Conservation (phyloP, 2,888 invertebrate species). For the Adelphocoris suturalis region DNA sequence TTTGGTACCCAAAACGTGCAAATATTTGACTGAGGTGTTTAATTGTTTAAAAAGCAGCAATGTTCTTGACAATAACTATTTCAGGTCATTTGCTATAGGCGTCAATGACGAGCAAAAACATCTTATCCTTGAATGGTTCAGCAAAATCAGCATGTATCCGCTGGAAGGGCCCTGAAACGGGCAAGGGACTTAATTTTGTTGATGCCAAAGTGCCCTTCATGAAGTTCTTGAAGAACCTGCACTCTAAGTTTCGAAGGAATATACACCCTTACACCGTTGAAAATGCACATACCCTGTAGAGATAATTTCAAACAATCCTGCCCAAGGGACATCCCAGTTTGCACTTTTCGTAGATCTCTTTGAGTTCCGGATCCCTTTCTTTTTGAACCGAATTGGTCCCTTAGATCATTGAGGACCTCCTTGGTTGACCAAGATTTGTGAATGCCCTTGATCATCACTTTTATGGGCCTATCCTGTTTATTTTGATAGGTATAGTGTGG, state of each 20-base stretch:
- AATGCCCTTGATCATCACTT: too few species aligned
- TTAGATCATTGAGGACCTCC: too few species aligned
- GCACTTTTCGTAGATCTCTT: background rate
- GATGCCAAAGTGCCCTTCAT: constrained; percentile 11
- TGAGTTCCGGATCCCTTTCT: background rate
- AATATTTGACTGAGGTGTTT: background rate
- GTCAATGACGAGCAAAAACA: constrained; percentile 40
- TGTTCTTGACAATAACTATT: background rate
- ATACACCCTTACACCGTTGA: constrained; percentile 45
- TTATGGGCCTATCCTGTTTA: too few species aligned
- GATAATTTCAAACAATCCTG: background rate
- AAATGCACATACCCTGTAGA: constrained; percentile 23
- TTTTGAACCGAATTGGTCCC: too few species aligned
- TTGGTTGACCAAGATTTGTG: too few species aligned
- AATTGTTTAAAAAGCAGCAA: too few species aligned
- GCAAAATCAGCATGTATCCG: constrained; percentile 60
- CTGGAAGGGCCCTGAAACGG: constrained; percentile 6
- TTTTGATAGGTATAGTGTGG: too few species aligned
- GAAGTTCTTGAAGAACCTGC: constrained; percentile 21
- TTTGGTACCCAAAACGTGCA: background rate
- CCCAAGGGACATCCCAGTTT: background rate
- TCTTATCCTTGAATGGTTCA: constrained; percentile 39
- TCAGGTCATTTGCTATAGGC: constrained; percentile 58
- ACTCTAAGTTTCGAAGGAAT: background rate
- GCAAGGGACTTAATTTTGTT: constrained; percentile 54